phyloP scores from a whole-genome alignment of 2,888 invertebrate species.

The Malacosoma neustria region DNA sequence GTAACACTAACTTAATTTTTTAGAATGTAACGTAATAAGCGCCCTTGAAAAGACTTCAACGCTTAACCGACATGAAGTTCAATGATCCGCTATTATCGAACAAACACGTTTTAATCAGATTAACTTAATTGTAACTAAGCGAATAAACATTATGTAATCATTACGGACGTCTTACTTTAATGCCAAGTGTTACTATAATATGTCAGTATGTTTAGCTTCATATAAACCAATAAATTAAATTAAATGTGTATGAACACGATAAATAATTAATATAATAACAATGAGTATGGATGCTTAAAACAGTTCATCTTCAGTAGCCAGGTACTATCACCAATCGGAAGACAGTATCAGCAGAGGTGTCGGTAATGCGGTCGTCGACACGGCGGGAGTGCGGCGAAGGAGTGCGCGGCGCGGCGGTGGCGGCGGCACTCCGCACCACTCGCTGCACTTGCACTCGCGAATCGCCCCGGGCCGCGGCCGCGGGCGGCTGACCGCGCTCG shows the following conservation, averaged over 20 bases:
- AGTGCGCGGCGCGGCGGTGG: conserved; percentile 17
- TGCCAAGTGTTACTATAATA: too few species aligned
- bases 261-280: too few species aligned
- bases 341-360: conserved; percentile 16
- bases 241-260: too few species aligned
- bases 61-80: conserved; percentile 51
- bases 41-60: conserved; percentile 72
- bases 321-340: neutral
- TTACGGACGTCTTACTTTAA: too few species aligned
- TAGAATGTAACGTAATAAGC: conserved; percentile 41
- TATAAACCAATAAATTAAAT: too few species aligned
- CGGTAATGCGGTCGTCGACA: conserved; percentile 28
- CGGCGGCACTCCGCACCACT: conserved; percentile 14
- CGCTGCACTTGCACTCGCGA: conserved; percentile 44
- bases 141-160: neutral
- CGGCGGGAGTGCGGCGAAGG: conserved; percentile 16
- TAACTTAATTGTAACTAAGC: conserved; percentile 17
- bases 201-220: too few species aligned
- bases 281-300: too few species aligned
- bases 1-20: conserved; percentile 26
- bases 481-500: conserved; percentile 20
- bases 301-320: neutral
- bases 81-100: conserved; percentile 41
- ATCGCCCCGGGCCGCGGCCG: conserved; percentile 23
- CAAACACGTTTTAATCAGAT: conserved; percentile 31